Percentiles rank a stretch among this genome's conserved stretches.
These are phyloP conservation scores for Clarias batrachus DNA, from an alignment of 2,113 vertebrate species.

Conservation along the genomic window DNA sequence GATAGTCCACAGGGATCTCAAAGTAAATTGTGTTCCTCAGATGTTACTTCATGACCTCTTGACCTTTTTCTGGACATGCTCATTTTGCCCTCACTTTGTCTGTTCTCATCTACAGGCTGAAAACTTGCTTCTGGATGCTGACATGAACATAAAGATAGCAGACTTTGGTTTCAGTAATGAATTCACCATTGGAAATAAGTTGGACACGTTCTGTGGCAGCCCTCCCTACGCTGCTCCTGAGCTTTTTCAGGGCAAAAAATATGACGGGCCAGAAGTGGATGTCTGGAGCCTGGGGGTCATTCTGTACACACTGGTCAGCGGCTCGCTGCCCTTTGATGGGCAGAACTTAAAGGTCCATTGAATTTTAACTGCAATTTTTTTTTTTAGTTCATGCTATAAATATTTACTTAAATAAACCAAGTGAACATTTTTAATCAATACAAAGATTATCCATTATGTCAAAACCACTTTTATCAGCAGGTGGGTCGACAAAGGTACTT, in stretches of 20 bases:
- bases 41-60: neutral
- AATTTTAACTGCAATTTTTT: neutral
- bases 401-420: neutral
- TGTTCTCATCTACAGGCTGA: constrained; percentile 74
- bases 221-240: constrained; percentile 88
- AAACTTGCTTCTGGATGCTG: constrained; percentile 88
- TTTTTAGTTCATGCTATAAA: neutral
- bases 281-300: constrained; percentile 90
- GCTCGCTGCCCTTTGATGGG: constrained; percentile 52
- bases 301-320: constrained; percentile 65
- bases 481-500: too few relatives aligned
- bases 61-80: neutral
- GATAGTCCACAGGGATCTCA: constrained; percentile 87
- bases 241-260: constrained; percentile 90
- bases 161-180: constrained; percentile 93
- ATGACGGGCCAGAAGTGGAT: constrained; percentile 87
- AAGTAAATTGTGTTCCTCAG: constrained; percentile 67
- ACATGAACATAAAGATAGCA: constrained; percentile 94
- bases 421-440: too few relatives aligned
- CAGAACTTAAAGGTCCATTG: constrained; percentile 52
- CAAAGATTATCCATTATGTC: too few relatives aligned
- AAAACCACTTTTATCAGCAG: too few relatives aligned
- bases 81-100: neutral
- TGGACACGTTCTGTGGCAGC: constrained; percentile 89
- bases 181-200: constrained; percentile 87